phyloP scores from a whole-genome alignment of 2,888 invertebrate species.

The Agrochola lychnidis region DNA sequence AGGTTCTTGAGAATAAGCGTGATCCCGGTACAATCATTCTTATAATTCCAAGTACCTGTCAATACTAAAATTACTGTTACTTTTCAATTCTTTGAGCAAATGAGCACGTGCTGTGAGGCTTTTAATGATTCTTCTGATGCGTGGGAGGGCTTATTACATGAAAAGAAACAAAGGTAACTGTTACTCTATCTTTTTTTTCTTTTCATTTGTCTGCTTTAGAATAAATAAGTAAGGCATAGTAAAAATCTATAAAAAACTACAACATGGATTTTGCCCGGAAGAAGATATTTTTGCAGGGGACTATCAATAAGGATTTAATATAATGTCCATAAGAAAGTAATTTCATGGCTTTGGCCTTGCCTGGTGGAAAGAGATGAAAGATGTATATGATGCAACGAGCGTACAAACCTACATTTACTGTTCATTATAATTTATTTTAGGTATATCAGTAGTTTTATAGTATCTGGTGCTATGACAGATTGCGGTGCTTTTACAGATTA shows the following conservation, averaged over 20 bases:
- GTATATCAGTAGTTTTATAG: neutral
- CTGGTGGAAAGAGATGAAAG: neutral
- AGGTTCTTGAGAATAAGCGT: neutral
- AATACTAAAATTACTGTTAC: constrained; percentile 42
- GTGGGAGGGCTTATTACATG: constrained; percentile 16
- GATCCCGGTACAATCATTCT: neutral
- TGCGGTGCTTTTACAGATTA: neutral
- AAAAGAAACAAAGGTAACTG: too few relatives aligned
- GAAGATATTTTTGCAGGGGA: neutral
- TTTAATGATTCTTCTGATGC: constrained; percentile 30
- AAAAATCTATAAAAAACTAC: too few relatives aligned
- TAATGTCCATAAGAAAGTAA: too few relatives aligned
- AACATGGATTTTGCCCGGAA: neutral
- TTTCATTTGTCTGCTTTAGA: too few relatives aligned
- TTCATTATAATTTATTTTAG: neutral
- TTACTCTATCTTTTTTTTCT: too few relatives aligned
- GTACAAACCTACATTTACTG: too few relatives aligned
- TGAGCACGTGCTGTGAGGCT: constrained; percentile 41
- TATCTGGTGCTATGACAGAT: neutral
- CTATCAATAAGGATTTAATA: neutral
- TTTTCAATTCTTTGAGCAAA: constrained; percentile 32
- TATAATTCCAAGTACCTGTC: constrained; percentile 8
- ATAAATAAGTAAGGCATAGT: too few relatives aligned
- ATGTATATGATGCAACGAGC: too few relatives aligned
- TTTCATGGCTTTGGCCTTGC: neutral